Conservation (phyloP, 2,888 invertebrate genomes). For the Anoncus sp. region DNA sequence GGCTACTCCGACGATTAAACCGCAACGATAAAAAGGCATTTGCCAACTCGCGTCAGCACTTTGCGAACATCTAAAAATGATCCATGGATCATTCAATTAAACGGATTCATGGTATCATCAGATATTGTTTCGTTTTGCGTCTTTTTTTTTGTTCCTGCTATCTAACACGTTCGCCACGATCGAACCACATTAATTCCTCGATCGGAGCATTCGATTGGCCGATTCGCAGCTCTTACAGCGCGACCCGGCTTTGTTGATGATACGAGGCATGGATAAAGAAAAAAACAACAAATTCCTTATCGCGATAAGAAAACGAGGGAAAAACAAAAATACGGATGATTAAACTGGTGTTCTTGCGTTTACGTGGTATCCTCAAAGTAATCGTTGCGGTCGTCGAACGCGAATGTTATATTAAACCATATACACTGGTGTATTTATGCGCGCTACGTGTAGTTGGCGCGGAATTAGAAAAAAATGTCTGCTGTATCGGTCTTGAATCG, state of each 20-base stretch:
- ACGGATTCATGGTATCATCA: neutral
- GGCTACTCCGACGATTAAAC: slow-evolving; percentile 29
- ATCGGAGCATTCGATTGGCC: slow-evolving; percentile 14
- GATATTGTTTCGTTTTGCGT: neutral
- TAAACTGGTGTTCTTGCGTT: slow-evolving; percentile 5
- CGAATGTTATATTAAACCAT: slow-evolving; percentile 40
- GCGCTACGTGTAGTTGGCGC: slow-evolving; percentile 27
- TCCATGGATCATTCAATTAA: neutral
- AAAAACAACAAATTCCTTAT: neutral
- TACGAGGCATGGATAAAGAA: slow-evolving; percentile 33
- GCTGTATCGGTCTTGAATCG: slow-evolving; percentile 47
- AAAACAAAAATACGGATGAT: slow-evolving; percentile 10
- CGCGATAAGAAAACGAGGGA: slow-evolving; percentile 2
- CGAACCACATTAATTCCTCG: neutral
- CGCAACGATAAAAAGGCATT: slow-evolving; percentile 7
- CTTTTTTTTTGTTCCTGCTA: neutral
- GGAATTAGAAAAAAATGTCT: slow-evolving; percentile 35
- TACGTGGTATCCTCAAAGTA: slow-evolving; percentile 15
- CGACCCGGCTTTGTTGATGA: slow-evolving; percentile 17
- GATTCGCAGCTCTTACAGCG: slow-evolving; percentile 12
- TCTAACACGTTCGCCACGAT: slow-evolving; percentile 5
- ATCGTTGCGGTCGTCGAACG: slow-evolving; percentile 36
- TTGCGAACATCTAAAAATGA: slow-evolving; percentile 26
- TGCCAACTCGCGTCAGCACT: neutral
- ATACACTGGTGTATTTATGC: slow-evolving; percentile 27